A percentile compares a stretch with the other conserved stretches of the same genome.
Conservation (phyloP, 2,113 vertebrate species). For the Sceloporus tristichus region DNA sequence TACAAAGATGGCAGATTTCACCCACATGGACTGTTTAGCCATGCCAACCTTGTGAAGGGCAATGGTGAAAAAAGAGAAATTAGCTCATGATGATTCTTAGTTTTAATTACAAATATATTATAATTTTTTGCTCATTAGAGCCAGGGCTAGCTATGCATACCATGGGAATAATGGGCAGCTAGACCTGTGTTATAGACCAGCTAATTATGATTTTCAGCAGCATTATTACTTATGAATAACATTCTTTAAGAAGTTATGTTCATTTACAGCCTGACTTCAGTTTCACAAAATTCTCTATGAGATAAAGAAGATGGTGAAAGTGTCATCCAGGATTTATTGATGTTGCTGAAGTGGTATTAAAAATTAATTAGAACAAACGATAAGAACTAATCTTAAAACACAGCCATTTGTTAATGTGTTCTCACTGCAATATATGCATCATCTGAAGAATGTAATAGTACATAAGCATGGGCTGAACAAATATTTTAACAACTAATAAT, state of each 20-base stretch:
- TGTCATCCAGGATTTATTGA: background rate
- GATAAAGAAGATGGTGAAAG: conserved; percentile 9
- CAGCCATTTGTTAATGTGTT: conserved; percentile 5
- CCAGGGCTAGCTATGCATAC: background rate
- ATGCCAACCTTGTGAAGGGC: background rate
- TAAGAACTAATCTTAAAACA: background rate
- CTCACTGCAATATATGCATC: background rate
- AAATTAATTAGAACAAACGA: conserved; percentile 16
- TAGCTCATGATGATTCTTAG: background rate
- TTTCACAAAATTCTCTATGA: background rate
- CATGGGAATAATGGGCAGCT: background rate
- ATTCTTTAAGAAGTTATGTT: background rate
- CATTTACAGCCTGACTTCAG: background rate
- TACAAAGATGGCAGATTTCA: background rate
- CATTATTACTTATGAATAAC: background rate
- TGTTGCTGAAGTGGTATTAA: conserved; percentile 1
- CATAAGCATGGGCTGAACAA: background rate
- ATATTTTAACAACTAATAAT: conserved; percentile 10
- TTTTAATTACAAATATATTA: background rate
- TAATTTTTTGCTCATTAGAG: background rate
- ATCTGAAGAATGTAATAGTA: background rate
- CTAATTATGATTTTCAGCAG: background rate
- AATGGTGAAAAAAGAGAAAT: background rate
- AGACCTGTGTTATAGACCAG: background rate
- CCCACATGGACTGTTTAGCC: background rate